Conservation (phyloP, 2,113 vertebrate species). For the Mirounga angustirostris region DNA sequence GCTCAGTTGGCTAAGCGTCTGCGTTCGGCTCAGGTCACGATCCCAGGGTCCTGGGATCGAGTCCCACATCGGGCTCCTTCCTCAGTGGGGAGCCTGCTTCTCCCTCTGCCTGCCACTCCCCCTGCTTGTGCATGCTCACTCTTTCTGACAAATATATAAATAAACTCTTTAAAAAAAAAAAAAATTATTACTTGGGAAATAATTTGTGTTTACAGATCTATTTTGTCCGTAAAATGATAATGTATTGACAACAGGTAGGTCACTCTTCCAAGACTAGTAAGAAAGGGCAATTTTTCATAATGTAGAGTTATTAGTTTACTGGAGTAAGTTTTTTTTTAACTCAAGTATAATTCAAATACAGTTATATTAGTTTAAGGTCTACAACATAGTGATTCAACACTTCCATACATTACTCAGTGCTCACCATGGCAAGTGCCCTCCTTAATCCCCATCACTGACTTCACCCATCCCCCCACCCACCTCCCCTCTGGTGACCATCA, state of each 20-base stretch:
- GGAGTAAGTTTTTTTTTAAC: not conserved
- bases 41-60: no score
- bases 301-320: not conserved
- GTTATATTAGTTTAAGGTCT: not conserved
- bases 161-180: no score
- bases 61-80: no score
- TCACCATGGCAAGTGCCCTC: not conserved
- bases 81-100: no score
- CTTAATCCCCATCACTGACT: not conserved
- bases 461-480: not conserved
- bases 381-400: not conserved
- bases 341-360: not conserved
- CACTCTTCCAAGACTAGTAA: not conserved
- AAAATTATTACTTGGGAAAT: not conserved
- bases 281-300: not conserved
- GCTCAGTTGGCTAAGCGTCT: no score
- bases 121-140: no score
- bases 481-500: not conserved
- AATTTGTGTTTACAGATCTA: not conserved
- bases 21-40: no score
- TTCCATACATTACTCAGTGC: not conserved
- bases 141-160: no score
- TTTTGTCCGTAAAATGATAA: not conserved
- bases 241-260: not conserved
- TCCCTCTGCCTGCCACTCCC: no score